These are phyloP conservation scores for Prunella fulvescens DNA, from an alignment of 2,113 vertebrate genomes.

Conservation along the genomic window DNA sequence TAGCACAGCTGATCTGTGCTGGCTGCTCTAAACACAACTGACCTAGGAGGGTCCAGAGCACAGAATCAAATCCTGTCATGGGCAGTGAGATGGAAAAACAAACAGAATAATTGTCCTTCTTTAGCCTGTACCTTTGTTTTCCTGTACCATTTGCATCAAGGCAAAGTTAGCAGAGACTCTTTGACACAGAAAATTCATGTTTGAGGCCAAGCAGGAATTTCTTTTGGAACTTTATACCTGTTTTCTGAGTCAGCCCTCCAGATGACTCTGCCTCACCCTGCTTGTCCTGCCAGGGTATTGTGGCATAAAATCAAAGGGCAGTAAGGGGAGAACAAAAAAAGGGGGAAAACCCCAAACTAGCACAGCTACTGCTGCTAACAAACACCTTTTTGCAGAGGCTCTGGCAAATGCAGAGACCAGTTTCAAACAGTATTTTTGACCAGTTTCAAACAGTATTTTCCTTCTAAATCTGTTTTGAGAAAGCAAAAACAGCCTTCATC, in stretches of 20 bases:
- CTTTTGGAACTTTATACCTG: neutral
- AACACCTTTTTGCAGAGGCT: neutral
- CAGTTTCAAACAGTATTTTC: neutral
- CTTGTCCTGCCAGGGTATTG: neutral
- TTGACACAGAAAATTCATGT: neutral
- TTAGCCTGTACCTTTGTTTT: neutral
- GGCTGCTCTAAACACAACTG: neutral
- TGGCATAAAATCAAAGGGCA: neutral
- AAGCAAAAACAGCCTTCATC: neutral
- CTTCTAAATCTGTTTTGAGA: neutral
- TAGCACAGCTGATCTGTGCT: neutral
- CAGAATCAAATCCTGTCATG: neutral
- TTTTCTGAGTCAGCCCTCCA: neutral
- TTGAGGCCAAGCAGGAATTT: neutral
- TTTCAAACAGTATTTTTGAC: neutral
- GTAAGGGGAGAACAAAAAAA: neutral
- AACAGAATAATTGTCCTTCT: neutral
- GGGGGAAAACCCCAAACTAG: fast-evolving
- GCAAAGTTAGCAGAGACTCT: neutral
- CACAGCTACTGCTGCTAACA: neutral
- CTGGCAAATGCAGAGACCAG: neutral
- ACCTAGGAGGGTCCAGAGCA: neutral
- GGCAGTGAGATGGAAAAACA: neutral
- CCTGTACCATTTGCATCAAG: neutral
- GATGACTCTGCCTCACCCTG: neutral